Evolutionary conservation across 1,140 invertebrate genomes (phyloP).

Genomic region (Vanessa tameamea): DNA sequence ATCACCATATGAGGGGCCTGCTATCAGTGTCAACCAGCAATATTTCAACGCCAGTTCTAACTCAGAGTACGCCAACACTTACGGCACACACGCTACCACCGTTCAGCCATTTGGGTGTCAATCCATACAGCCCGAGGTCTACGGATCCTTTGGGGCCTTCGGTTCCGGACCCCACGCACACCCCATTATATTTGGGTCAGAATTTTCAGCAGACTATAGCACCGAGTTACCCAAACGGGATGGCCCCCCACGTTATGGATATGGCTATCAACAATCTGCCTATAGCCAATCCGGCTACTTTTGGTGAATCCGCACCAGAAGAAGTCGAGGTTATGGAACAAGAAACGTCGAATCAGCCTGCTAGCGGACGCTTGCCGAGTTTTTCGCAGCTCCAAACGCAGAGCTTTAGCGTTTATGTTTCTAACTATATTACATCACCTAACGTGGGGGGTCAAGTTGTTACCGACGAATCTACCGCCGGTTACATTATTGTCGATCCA

Average conservation of each 20-base stretch:
- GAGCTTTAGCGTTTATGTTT: conserved; percentile 81
- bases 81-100: conserved; percentile 82
- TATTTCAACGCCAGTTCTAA: conserved; percentile 79
- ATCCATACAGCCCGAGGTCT: conserved; percentile 79
- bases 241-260: conserved; percentile 91
- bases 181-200: conserved; percentile 81
- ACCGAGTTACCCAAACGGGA: conserved; percentile 88
- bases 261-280: conserved; percentile 85
- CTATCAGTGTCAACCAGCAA: conserved; percentile 84
- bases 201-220: conserved; percentile 82
- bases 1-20: conserved; percentile 92
- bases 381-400: conserved; percentile 84
- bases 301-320: conserved; percentile 83
- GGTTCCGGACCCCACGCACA: conserved; percentile 83
- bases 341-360: conserved; percentile 76
- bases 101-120: conserved; percentile 81
- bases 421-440: conserved; percentile 79
- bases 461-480: conserved; percentile 81
- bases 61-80: conserved; percentile 81
- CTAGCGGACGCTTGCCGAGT: conserved; percentile 82
- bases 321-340: conserved; percentile 74
- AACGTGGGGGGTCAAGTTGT: conserved; percentile 87
- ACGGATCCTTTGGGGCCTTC: conserved; percentile 80
- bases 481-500: conserved; percentile 74
- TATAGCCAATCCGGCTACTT: conserved; percentile 85